Conservation (phyloP, 2,113 vertebrate genomes). For the Grammomys surdaster region DNA sequence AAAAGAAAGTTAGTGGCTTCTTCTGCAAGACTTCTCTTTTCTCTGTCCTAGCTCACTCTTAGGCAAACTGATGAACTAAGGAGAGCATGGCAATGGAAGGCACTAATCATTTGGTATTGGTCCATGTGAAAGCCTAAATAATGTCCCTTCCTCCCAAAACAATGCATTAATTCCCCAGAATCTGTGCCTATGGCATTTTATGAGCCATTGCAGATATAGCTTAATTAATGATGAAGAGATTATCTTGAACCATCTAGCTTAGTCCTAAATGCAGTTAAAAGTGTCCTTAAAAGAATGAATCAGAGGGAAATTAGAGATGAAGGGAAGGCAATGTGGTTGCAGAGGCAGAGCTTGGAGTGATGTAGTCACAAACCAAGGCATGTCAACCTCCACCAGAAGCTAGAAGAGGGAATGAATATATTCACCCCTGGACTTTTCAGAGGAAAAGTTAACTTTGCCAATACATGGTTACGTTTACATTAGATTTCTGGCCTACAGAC, state of each 20-base stretch:
- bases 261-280: background rate
- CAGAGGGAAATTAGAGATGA: conserved; percentile 20
- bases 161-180: background rate
- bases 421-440: background rate
- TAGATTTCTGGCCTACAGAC: background rate
- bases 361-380: conserved; percentile 5
- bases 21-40: conserved; percentile 55
- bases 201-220: background rate
- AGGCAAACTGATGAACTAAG: conserved; percentile 13
- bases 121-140: conserved; percentile 28
- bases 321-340: background rate
- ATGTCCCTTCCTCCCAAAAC: background rate
- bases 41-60: conserved; percentile 11
- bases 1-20: background rate
- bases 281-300: conserved; percentile 10
- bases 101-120: conserved; percentile 37
- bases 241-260: conserved; percentile 34
- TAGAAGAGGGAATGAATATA: conserved; percentile 10
- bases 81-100: background rate
- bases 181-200: conserved; percentile 15
- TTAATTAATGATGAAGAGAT: conserved; percentile 21
- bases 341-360: conserved; percentile 24
- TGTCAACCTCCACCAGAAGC: conserved; percentile 11
- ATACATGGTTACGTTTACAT: background rate
- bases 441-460: background rate